Conservation (phyloP, 1,140 invertebrate species). For the Tetraneura akinire region DNA sequence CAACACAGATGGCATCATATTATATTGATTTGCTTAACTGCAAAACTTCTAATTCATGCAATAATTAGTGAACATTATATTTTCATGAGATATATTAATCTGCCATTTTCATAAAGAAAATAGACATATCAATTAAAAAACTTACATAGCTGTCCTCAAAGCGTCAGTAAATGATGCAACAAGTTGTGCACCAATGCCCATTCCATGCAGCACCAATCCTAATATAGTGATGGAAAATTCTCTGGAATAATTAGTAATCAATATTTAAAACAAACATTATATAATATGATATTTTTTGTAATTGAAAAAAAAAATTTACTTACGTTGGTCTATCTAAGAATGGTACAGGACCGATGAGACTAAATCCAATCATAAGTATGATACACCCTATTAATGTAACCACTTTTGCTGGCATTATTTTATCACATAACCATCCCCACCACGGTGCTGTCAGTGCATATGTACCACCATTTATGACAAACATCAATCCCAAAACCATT, state of each 20-base stretch:
- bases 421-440: constrained; percentile 81
- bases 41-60: no score
- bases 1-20: no score
- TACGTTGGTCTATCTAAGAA: constrained; percentile 61
- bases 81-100: background rate
- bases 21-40: no score
- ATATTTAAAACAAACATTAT: background rate
- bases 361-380: constrained; percentile 68
- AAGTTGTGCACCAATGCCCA: constrained; percentile 78
- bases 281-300: background rate
- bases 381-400: constrained; percentile 70
- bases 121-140: constrained; percentile 49
- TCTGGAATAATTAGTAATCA: constrained; percentile 60
- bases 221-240: constrained; percentile 68
- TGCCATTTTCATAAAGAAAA: background rate
- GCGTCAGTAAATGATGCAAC: constrained; percentile 81
- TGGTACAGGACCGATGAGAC: constrained; percentile 74
- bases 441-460: constrained; percentile 79
- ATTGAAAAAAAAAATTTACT: background rate
- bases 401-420: constrained; percentile 66
- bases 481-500: constrained; percentile 78
- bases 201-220: constrained; percentile 74
- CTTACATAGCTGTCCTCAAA: constrained; percentile 73
- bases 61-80: no score
- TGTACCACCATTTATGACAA: constrained; percentile 82